Conservation (phyloP, 2,113 vertebrate genomes). For the Spermophilus dauricus region DNA sequence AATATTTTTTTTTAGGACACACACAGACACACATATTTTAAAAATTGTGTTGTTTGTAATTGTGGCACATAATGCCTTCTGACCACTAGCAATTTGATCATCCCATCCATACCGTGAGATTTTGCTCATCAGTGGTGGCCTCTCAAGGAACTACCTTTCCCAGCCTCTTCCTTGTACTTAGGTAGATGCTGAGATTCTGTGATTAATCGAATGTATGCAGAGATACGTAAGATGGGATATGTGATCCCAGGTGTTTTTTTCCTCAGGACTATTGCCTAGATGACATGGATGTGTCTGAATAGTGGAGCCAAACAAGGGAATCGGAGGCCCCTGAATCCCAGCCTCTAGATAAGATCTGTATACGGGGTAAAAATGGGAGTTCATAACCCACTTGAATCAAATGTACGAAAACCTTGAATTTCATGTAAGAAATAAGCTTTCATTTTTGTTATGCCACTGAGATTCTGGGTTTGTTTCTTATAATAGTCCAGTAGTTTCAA, state of each 20-base stretch:
- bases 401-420: neutral
- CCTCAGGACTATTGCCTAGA: neutral
- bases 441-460: neutral
- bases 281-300: neutral
- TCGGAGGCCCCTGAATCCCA: neutral
- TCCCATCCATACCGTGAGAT: neutral
- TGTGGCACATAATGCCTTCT: neutral
- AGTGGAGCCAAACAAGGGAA: neutral
- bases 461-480: neutral
- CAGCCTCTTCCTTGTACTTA: accelerated
- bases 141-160: neutral
- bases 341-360: too few relatives aligned
- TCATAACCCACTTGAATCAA: too few relatives aligned
- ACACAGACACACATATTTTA: neutral
- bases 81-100: neutral
- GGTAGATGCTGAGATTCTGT: neutral
- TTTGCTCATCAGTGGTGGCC: neutral
- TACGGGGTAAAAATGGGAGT: too few relatives aligned
- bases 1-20: slow-evolving; percentile 13
- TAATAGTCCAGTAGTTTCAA: neutral
- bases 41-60: neutral
- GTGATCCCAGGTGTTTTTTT: neutral
- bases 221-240: neutral
- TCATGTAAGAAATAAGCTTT: neutral
- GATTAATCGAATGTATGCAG: neutral